phyloP scores from a whole-genome alignment of 2,888 invertebrate species.

The Trachelus stipa region DNA sequence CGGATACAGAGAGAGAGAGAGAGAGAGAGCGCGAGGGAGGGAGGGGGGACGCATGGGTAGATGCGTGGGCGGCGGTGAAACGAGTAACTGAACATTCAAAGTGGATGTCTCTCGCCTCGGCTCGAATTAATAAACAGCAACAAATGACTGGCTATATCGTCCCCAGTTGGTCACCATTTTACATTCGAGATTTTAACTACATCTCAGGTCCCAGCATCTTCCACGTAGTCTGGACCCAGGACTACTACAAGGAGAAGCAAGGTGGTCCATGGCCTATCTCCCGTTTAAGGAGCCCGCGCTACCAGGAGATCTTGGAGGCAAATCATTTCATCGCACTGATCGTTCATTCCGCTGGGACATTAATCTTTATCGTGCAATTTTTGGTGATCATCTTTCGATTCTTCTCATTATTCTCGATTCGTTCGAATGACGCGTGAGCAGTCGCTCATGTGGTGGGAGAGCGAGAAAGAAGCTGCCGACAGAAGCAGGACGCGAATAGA shows the following conservation, averaged over 20 bases:
- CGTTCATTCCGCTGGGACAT: background rate
- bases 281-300: background rate
- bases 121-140: slow-evolving; percentile 64
- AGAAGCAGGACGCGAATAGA: background rate
- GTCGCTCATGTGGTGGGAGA: background rate
- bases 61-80: slow-evolving; percentile 52
- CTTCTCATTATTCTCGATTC: background rate
- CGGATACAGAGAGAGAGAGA: background rate
- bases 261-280: background rate
- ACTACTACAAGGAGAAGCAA: background rate
- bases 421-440: background rate
- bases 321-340: background rate
- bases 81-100: slow-evolving; percentile 55
- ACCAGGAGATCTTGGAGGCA: background rate
- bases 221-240: background rate
- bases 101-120: slow-evolving; percentile 59
- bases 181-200: background rate
- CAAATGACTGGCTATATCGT: slow-evolving; percentile 51
- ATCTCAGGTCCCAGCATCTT: background rate
- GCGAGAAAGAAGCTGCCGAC: background rate
- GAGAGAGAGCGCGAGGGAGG: slow-evolving; percentile 17
- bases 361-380: background rate
- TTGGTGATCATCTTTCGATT: background rate
- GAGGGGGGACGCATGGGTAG: slow-evolving; percentile 21
- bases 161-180: background rate